A percentile compares a stretch with the other conserved stretches of the same genome.
Conservation (phyloP, 2,113 vertebrate genomes). For the Aegithalos caudatus region DNA sequence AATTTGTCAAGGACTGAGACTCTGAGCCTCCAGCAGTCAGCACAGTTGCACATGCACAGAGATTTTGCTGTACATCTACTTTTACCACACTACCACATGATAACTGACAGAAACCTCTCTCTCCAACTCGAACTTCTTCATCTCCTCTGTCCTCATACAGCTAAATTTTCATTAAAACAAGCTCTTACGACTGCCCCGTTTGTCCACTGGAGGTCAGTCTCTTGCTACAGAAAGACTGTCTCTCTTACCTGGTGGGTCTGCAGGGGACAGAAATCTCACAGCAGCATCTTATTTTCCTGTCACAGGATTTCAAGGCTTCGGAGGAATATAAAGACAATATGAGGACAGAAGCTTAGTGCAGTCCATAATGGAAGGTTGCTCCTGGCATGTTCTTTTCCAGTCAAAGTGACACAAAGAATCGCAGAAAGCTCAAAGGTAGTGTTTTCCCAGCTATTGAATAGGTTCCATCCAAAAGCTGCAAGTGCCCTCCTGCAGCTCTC, state of each 20-base stretch:
- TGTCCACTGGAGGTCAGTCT: conserved; percentile 60
- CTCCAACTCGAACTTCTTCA: background rate
- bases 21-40: background rate
- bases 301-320: background rate
- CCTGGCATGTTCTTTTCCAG: rapidly evolving
- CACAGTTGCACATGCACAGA: background rate
- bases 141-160: too few species aligned
- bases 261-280: background rate
- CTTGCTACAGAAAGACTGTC: background rate
- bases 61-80: background rate
- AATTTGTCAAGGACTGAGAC: background rate
- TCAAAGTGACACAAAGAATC: background rate
- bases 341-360: background rate
- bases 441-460: background rate
- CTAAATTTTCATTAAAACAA: background rate
- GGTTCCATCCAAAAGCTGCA: rapidly evolving
- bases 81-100: background rate
- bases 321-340: too few species aligned
- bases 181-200: background rate
- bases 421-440: background rate
- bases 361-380: background rate
- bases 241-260: background rate
- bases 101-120: background rate
- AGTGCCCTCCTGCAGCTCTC: background rate
- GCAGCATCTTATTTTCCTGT: background rate